Percentiles rank a stretch among this genome's conserved stretches.
Evolutionary conservation across 2,888 invertebrate species (phyloP).

Genomic region (Osedax frankpressi): DNA sequence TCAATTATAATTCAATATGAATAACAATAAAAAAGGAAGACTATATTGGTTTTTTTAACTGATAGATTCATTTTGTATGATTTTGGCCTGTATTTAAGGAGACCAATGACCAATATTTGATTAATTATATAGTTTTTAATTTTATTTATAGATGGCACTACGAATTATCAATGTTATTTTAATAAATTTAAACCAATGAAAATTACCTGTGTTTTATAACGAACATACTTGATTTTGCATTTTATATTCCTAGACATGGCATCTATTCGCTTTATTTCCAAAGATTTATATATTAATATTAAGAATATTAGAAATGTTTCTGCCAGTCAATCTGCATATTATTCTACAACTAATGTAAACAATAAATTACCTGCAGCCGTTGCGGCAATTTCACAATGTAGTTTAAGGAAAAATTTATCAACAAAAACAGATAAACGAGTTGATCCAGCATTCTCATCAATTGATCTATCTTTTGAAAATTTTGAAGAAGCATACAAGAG

Average conservation of each 20-base stretch:
- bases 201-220: no score
- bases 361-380: background rate
- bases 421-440: background rate
- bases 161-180: no score
- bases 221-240: background rate
- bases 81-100: no score
- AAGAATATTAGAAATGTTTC: background rate
- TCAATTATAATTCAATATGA: no score
- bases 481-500: slow-evolving; percentile 82
- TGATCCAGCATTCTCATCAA: slow-evolving; percentile 26
- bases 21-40: no score
- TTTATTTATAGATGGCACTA: no score
- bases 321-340: background rate
- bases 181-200: no score
- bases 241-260: background rate
- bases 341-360: background rate
- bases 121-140: no score
- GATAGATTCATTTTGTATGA: no score
- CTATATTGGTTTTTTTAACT: no score
- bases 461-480: slow-evolving; percentile 59
- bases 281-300: background rate
- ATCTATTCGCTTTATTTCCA: background rate
- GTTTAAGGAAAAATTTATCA: background rate
- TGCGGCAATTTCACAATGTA: background rate
- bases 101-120: no score